Base-by-base conservation (phyloP, 2,113 vertebrate species). In the Charina bottae region DNA sequence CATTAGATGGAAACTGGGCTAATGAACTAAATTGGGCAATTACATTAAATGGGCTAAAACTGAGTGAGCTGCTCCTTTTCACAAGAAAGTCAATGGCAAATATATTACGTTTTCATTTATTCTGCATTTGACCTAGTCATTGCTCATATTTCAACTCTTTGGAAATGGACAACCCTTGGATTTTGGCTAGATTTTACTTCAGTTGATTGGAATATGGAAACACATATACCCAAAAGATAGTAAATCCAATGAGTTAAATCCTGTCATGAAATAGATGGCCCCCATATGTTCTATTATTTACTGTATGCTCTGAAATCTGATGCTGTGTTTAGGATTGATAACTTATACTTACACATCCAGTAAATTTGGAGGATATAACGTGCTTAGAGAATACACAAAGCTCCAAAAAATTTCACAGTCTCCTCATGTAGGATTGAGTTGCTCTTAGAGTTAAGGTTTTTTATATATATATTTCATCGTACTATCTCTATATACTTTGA, bases 1-100 rank as follows among this genome's bases (percentile, higher is more conserved):
- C 64, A 85, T 89, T 92, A 92, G 87, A 59, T 92, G 89, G 87
- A 92, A 64, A 64, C 46, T 21, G 87, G 91, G 78, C 91, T 92
- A 92, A 92, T 92, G 78, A 92, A 92, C 87, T 92, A 92, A 92
- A 92, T 85, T 92, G 78, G 24, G 78, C 91, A 89, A 92, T 92
- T 92, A 92, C 55, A 83, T 92, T 92, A 92, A 92, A 92, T 59
- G 58, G 78, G 58, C 46, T 89, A 89, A 92, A 89, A 84, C 87
- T 85, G 91, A 92, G 46, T 37, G 91, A 89, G 78, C 49, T 42
- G 78, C 78, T 92, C 78, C 64, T 92, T 92, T 92, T 68, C 13
- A 15, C 87, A 54, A 92, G 91, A 85, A 89, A 89, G 60, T 62
- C 87, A 89, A 64, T 33, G 12, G 87, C 58, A 84, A 85, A 87